These are phyloP conservation scores for Tribolium freemani DNA, from an alignment of 2,888 invertebrate genomes.

Conservation along the genomic window DNA sequence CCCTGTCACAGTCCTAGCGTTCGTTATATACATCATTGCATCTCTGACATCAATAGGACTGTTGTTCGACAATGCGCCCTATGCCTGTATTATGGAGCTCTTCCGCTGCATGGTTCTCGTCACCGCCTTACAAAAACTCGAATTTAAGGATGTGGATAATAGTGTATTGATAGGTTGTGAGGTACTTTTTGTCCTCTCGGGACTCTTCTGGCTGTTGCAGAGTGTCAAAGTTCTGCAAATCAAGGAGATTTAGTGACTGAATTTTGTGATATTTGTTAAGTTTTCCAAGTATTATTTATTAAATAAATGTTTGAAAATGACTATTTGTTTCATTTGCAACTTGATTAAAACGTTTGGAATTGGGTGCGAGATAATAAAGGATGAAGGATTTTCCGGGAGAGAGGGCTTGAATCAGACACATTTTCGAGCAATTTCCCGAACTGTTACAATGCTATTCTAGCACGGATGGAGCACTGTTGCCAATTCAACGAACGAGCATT, in stretches of 20 bases:
- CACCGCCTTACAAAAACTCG: constrained; percentile 66
- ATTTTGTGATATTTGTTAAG: constrained; percentile 14
- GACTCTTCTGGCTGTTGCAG: constrained; percentile 77
- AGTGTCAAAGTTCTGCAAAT: constrained; percentile 73
- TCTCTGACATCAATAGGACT: constrained; percentile 80
- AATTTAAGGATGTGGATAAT: constrained; percentile 64
- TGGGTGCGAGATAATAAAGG: no score
- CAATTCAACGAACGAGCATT: no score
- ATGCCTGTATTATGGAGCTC: constrained; percentile 76
- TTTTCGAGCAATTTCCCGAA: no score
- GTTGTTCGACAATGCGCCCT: constrained; percentile 77
- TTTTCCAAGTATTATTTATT: constrained; percentile 11
- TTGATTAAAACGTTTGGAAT: no score
- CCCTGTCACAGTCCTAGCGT: constrained; percentile 72
- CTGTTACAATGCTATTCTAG: no score
- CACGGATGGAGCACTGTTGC: no score
- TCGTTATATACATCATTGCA: constrained; percentile 76
- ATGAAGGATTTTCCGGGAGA: no score
- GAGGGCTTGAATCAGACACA: no score
- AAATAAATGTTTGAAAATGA: neutral
- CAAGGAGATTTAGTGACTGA: constrained; percentile 55
- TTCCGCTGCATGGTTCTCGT: constrained; percentile 76
- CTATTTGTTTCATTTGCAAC: neutral
- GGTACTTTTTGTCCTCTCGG: constrained; percentile 73
- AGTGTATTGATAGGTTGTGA: constrained; percentile 70